Base-by-base conservation (phyloP, 1,140 invertebrate species). In the Drosophila quadrilineata region DNA sequence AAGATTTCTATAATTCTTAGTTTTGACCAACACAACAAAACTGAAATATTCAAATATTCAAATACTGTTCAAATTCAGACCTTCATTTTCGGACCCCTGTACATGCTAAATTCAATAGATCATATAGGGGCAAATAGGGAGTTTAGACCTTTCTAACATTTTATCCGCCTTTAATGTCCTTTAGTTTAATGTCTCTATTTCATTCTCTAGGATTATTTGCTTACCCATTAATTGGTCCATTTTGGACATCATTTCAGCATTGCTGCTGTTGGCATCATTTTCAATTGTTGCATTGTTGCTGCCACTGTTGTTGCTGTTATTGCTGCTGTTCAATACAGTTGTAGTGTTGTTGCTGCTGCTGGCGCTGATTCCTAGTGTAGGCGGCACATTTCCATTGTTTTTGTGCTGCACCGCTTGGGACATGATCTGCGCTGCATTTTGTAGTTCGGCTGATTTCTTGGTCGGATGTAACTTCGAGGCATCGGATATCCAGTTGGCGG, bases 401-500 rank as follows among this genome's bases (percentile, higher is more conserved):
- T 80, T 82, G 6, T 84, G 75, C 45, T 82, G 82, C 5, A 88
- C 87, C 2, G 72, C 75, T 53, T 88, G 82, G 0, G 87, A 87
- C 77, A 89, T 88, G 22, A 89, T 84, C 57, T 89, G 79, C 6
- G 85, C 84, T 2, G 88, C 84, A 69, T 88, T 88, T 49, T 88
- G 87, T 0, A 89, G 43, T 29, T 88, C 87, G 2, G 84, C 72
- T 0, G 88, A 89, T 28, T 88, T 86, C 28, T 85, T 87, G 2
- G 48, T 40, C 3, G 57, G 48, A 14, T 57, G 43, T 6, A 76
- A 36, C 14, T 69, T 69, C 1, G 63, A 45, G 1, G 70, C 52
- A 10, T 75, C 68, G 6, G 74, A 52, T 8, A 75, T 59, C 88
- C 88, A 89, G 38, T 66, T 72, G 1, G 36, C 46, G 2, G 46